Conservation (phyloP, 2,113 vertebrate species). For the Dicrurus megarhynchus region DNA sequence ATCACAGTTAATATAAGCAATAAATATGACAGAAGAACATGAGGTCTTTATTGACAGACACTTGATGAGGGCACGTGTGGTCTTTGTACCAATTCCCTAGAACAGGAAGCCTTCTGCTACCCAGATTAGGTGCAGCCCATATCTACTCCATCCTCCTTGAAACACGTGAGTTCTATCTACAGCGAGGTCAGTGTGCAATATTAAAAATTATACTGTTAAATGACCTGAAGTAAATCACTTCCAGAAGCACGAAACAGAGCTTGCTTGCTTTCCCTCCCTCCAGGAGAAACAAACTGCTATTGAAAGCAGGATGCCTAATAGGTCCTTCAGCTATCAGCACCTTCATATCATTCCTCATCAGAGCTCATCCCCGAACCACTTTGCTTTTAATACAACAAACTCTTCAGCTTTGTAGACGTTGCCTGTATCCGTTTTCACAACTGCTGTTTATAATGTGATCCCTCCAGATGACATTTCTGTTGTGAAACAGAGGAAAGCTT, state of each 20-base stretch:
- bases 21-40: background rate
- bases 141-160: background rate
- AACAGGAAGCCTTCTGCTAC: background rate
- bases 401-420: background rate
- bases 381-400: background rate
- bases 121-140: background rate
- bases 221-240: background rate
- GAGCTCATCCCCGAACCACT: constrained; percentile 3
- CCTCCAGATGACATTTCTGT: background rate
- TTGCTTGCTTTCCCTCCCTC: background rate
- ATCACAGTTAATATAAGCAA: background rate
- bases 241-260: background rate
- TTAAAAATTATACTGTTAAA: background rate
- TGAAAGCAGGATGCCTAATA: background rate
- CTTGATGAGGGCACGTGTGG: rapidly evolving
- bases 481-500: constrained; percentile 8
- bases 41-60: background rate
- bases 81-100: background rate
- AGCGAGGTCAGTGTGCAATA: background rate
- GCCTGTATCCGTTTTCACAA: background rate
- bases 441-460: background rate
- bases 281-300: background rate
- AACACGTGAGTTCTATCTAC: background rate
- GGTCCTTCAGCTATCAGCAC: background rate
- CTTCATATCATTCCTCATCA: background rate